These are phyloP conservation scores for Tokudaia muenninki DNA, from an alignment of 2,797 vertebrate genomes.

Conservation along the genomic window DNA sequence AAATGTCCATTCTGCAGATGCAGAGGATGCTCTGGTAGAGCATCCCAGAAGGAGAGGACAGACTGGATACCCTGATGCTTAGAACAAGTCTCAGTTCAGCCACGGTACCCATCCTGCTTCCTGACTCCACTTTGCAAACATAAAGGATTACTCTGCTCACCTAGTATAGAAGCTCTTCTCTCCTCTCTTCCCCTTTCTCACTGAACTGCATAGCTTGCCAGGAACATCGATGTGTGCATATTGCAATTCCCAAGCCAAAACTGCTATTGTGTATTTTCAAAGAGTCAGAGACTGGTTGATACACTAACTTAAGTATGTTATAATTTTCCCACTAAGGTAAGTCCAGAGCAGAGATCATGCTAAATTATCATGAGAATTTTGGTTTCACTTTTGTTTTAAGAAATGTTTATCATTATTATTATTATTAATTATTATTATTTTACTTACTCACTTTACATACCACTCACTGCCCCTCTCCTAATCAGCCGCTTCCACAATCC, in stretches of 20 bases:
- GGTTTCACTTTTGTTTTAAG: neutral
- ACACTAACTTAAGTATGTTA: neutral
- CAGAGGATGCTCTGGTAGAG: neutral
- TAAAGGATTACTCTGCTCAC: neutral
- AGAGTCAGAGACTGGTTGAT: neutral
- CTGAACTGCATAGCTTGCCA: neutral
- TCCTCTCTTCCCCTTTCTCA: neutral
- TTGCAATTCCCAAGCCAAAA: constrained; percentile 13
- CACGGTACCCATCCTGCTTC: neutral
- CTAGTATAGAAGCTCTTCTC: neutral
- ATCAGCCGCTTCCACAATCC: neutral
- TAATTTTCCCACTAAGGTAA: constrained; percentile 8
- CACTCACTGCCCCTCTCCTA: neutral
- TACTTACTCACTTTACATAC: neutral
- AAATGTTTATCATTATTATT: neutral
- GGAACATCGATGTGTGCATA: neutral
- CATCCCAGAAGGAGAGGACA: neutral
- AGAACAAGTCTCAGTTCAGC: neutral
- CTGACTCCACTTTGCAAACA: neutral
- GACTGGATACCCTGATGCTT: neutral
- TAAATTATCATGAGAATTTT: constrained; percentile 30
- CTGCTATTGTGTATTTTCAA: neutral
- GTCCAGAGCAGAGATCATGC: neutral
- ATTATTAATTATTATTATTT: neutral
- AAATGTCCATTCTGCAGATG: neutral